Evolutionary conservation across 2,797 vertebrate species (phyloP), one percentile per base, ranked within the genome.

Genomic region (Apogon hyalosoma): DNA sequence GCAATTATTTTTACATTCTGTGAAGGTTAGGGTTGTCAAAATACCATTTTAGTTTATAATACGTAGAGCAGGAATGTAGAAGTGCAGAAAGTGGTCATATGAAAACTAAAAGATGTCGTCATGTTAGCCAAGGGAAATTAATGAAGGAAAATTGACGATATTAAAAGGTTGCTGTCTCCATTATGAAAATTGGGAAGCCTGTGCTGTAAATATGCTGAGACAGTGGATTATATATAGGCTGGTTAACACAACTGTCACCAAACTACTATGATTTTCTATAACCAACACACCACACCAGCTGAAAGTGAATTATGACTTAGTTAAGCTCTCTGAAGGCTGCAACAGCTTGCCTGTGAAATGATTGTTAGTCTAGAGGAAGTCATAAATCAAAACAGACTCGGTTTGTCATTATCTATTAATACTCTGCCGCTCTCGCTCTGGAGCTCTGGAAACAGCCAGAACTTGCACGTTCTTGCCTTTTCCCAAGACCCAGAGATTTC

Each of bases 361-460:
- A 91, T 92, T 92, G 90, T 93, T 91, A 88, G 87, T 87, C 69
- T 82, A 73, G 80, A 81, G 82, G 79, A 92, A 82, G 86, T 82
- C 82, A 88, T 92, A 88, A 92, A 94, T 94, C 92, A 93, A 90
- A 88, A 84, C 66, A 64, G 64, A 61, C 75, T 77, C 60, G 2
- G 60, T 82, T 86, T 88, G 79, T 88, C 82, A 86, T 92, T 90
- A 91, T 90, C 90, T 90, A 88, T 90, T 91, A 89, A 92, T 90
- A 90, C 82, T 65, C 58, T 59, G 63, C 69, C 14, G 53, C 78
- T 80, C 59, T 56, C 43, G 15, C 60, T 76, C 51, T 57, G 41
- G 72, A 84, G 72, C 65, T 74, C 54, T 39, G n/a, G 67, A 78
- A 75, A 67, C 74, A 63, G 66, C 51, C 69, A 52, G 39, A 71